Evolutionary conservation across 1,140 invertebrate species (phyloP).

Genomic region (Cyphomyrmex costatus): DNA sequence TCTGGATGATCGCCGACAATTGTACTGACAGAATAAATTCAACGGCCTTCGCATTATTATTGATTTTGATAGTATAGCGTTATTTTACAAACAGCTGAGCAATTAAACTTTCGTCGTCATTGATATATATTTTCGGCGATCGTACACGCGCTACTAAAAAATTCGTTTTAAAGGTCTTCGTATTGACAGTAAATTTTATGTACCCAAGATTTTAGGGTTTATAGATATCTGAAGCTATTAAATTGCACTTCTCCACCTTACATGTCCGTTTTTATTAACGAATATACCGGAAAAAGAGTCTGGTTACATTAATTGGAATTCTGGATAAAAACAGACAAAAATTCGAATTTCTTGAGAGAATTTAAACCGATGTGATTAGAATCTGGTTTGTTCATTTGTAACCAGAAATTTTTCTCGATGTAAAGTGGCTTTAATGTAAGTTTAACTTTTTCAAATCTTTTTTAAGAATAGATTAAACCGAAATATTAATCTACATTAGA

Average conservation of each 20-base stretch:
- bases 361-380: too few species aligned
- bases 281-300: too few species aligned
- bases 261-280: too few species aligned
- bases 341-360: too few species aligned
- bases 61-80: constrained; percentile 15
- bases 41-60: constrained; percentile 40
- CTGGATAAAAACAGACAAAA: too few species aligned
- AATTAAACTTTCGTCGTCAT: not conserved
- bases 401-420: too few species aligned
- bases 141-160: not conserved
- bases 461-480: too few species aligned
- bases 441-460: too few species aligned
- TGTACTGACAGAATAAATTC: constrained; percentile 38
- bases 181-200: not conserved
- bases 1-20: constrained; percentile 34
- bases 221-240: not conserved
- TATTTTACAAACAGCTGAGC: constrained; percentile 33
- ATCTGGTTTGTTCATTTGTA: too few species aligned
- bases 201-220: not conserved
- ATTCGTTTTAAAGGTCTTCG: not conserved
- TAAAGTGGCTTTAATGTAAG: too few species aligned
- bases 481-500: too few species aligned
- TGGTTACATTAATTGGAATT: too few species aligned
- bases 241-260: not conserved
- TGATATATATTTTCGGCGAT: not conserved